phyloP scores from a whole-genome alignment of 2,888 invertebrate genomes.

The Thereva unica region DNA sequence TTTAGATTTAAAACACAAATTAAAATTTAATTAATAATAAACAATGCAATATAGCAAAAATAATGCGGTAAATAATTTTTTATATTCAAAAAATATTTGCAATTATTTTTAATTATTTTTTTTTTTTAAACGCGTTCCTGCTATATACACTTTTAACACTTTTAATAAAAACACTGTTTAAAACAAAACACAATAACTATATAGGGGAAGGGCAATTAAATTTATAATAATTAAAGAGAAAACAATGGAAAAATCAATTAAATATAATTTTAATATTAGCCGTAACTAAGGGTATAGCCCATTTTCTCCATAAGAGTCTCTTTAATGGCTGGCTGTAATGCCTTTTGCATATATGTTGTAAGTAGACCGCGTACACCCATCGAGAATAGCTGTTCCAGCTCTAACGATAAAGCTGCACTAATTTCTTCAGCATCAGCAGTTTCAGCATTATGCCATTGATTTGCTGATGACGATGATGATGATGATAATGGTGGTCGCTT shows the following conservation, averaged over 20 bases:
- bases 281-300: conserved; percentile 86
- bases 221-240: conserved; percentile 97
- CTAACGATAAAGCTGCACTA: conserved; percentile 70
- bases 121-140: too few relatives aligned
- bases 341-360: conserved; percentile 82
- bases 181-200: too few relatives aligned
- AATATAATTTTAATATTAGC: conserved; percentile 68
- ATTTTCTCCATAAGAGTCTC: conserved; percentile 85
- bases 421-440: conserved; percentile 52
- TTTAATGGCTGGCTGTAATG: conserved; percentile 81
- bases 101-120: too few relatives aligned
- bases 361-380: conserved; percentile 80
- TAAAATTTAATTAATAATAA: too few relatives aligned
- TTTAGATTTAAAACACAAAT: too few relatives aligned
- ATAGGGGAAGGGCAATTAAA: conserved; percentile 54
- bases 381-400: conserved; percentile 84
- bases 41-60: too few relatives aligned
- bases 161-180: too few relatives aligned
- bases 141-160: too few relatives aligned
- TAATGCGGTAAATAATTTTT: too few relatives aligned
- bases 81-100: too few relatives aligned
- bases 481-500: too few relatives aligned
- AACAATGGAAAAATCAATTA: conserved; percentile 93
- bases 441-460: conserved; percentile 33
- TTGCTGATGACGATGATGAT: background rate